Evolutionary conservation across 2,888 invertebrate species (phyloP), one percentile per base, ranked within the genome.

Genomic region (Leptinotarsa haldemani): DNA sequence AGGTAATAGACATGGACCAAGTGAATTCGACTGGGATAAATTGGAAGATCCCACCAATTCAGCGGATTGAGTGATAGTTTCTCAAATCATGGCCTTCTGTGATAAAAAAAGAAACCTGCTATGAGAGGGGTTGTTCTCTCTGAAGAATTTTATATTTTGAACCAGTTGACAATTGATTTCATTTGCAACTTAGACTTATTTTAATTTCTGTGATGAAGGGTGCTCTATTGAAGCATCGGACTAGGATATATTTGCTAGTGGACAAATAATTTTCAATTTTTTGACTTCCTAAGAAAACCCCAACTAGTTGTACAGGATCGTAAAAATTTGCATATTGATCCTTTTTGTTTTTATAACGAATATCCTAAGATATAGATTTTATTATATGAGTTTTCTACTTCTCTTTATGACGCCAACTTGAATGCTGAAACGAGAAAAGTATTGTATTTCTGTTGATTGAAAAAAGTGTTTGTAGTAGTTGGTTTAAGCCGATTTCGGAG

Each of bases 11-110:
- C 92, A 90, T 83, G 94, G 93, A 77, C 93, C 92, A 80, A 94
- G 94, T 71, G 95, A 95, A 86, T 96, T 96, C 88, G 95, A 96
- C 87, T 96, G 96, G 96, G 94, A 95, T 87, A 94, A 93, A 87
- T 92, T 94, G 83, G 94, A 94, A 82, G 94, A 94, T 84, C 78
- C 79, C 15, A 81, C 81, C 20, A 77, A 78, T 48, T 70, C 71
- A 53, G 69, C 76, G 13, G 73, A 72, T 63, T 75, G 48, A 67
- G 18, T 40, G 18, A 9, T 3, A 61, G 30, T 18, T 18, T 25
- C 25, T 61, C 25, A 61, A 61, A 40, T 61, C 61, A 61, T 61
- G 61, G 61, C 61, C 30, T 61, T 2, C 61, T 61, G 61, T 40
- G 61, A 61, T 61, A 61, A 61, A 30, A 53, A 61, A 61, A 40